Base-by-base conservation (phyloP, 2,888 invertebrate genomes). In the Unio pictorum region DNA sequence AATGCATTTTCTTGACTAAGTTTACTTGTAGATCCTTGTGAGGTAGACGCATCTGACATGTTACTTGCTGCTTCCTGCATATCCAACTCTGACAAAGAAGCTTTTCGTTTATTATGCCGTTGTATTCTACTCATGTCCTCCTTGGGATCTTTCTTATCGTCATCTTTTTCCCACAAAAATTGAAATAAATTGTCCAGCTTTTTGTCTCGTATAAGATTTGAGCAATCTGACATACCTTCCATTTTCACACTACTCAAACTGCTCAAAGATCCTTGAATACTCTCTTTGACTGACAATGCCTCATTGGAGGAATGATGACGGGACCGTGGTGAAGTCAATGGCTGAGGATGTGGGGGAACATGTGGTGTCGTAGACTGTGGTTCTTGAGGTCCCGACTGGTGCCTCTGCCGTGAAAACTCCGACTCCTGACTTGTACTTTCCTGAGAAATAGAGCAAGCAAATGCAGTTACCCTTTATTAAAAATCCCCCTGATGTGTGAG, bases 351-450 rank as follows among this genome's bases (percentile, higher is more conserved):
- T 20, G 74, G 64, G 67, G 74, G 34, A 69, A 75, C 71, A 64
- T 76, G 69, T 74, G 76, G 75, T 11, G 84, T 84, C 2, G 86
- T 82, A 8, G 86, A 85, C 73, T 85, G 85, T 0, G 85, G 87
- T 69, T 86, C 85, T 69, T 86, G 86, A 15, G 83, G 86, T 4
- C 84, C 87, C 26, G 87, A 87, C 65, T 83, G 84, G 69, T 87
- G 85, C 17, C 86, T 76, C 23, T 83, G 84, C 34, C 87, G 73
- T 1, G 81, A 80, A 28, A 77, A 68, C 55, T 85, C 84, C 23
- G 76, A 75, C 54, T 86, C 85, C 34, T 81, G 78, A 72, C 84
- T 86, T n/a, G 86, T 87, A 65, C 85, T 86, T 69, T 86, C 86
- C 87, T 87, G 76, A 45, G 73, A 15, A 45, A 45, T 4, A 15